Percentiles rank a stretch among this genome's conserved stretches.
Conservation (phyloP, 2,888 invertebrate genomes). For the Tromatobia lineatoria region DNA sequence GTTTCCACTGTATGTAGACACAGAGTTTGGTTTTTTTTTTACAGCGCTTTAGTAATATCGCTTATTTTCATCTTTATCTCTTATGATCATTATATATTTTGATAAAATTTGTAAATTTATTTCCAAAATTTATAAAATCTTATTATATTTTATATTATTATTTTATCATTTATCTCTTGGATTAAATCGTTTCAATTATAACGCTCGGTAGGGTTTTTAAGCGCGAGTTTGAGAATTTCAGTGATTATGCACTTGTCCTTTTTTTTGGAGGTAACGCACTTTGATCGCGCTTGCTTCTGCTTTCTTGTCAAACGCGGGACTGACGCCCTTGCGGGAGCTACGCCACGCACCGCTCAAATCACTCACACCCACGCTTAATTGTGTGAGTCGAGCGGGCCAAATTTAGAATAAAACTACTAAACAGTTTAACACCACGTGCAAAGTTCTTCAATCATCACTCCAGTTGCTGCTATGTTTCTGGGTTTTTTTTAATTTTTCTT, state of each 20-base stretch:
- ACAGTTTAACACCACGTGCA: conserved; percentile 18
- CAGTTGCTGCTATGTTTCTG: background rate
- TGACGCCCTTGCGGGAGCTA: conserved; percentile 54
- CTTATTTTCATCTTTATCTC: background rate
- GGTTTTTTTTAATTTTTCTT: background rate
- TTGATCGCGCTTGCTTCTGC: conserved; percentile 25
- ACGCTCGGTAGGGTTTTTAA: background rate
- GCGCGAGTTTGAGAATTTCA: background rate
- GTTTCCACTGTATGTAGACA: background rate
- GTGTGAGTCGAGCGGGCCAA: conserved; percentile 57
- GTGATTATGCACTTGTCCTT: conserved; percentile 12
- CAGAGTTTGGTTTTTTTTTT: background rate
- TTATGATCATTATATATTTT: too few relatives aligned
- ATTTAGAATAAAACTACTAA: conserved; percentile 63
- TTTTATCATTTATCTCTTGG: too few relatives aligned
- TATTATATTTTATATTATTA: too few relatives aligned
- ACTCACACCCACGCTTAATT: conserved; percentile 46
- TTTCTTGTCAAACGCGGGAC: conserved; percentile 53
- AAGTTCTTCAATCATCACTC: background rate
- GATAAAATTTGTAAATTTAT: too few relatives aligned
- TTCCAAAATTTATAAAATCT: too few relatives aligned
- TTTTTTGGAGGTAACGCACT: background rate
- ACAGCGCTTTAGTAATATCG: background rate
- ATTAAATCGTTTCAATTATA: background rate
- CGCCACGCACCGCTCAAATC: conserved; percentile 37